Conservation (phyloP, 2,888 invertebrate genomes). For the Meloe dianella region DNA sequence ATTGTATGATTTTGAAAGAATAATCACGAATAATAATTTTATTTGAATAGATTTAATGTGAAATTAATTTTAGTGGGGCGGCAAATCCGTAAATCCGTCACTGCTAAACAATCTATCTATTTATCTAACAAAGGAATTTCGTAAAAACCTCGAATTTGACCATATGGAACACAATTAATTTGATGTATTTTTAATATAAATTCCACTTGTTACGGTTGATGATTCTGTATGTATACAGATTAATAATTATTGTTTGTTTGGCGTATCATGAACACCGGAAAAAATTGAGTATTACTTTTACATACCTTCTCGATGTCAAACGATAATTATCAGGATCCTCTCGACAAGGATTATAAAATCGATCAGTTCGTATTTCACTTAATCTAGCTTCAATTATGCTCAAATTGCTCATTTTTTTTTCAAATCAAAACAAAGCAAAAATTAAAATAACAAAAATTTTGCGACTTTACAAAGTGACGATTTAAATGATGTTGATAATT, state of each 20-base stretch:
- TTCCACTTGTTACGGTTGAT: conserved; percentile 2
- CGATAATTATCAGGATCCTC: neutral
- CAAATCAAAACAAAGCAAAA: neutral
- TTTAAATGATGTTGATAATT: neutral
- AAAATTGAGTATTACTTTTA: neutral
- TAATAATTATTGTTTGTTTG: neutral
- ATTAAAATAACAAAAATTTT: neutral
- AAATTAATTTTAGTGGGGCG: too few relatives aligned
- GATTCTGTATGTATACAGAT: neutral
- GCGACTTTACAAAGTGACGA: neutral
- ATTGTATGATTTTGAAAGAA: too few relatives aligned
- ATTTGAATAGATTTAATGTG: too few relatives aligned
- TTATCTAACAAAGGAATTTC: neutral
- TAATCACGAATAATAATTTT: too few relatives aligned
- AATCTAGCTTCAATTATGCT: neutral
- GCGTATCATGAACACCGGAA: neutral
- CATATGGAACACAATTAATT: conserved; percentile 3
- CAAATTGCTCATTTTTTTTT: neutral
- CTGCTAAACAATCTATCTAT: neutral
- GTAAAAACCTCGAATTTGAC: neutral
- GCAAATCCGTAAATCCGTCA: too few relatives aligned
- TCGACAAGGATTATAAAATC: neutral
- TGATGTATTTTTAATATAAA: neutral
- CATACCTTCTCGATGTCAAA: neutral
- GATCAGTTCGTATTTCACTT: neutral